A percentile compares a stretch with the other conserved stretches of the same genome.
These are phyloP conservation scores for Brachionus asplanchnoidis DNA, from an alignment of 1,140 invertebrate genomes.

Conservation along the genomic window DNA sequence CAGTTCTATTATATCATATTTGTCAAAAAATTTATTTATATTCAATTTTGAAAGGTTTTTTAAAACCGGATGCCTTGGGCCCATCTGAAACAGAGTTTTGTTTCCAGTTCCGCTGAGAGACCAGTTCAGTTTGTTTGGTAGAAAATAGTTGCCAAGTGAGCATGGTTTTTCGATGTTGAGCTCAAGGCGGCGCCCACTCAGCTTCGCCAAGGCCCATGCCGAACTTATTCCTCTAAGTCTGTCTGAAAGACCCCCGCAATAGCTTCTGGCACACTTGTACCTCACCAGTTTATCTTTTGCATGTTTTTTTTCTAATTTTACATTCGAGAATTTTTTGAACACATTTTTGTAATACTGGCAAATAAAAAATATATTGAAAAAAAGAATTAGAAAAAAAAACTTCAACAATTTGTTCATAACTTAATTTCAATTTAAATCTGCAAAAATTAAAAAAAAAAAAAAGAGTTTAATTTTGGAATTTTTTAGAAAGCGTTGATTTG, in stretches of 20 bases:
- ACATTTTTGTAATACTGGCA: neutral
- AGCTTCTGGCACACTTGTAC: neutral
- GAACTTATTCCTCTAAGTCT: neutral
- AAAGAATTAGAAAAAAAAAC: neutral
- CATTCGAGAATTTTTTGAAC: neutral
- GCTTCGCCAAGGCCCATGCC: neutral
- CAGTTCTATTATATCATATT: neutral
- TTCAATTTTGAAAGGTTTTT: neutral
- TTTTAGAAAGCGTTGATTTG: no score
- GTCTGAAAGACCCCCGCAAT: neutral
- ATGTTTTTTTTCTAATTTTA: neutral
- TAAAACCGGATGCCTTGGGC: neutral
- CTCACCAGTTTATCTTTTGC: neutral
- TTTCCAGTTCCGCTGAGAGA: neutral
- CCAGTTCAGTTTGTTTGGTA: neutral
- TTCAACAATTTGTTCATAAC: no score
- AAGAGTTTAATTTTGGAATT: no score
- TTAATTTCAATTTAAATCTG: no score
- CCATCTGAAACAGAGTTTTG: neutral
- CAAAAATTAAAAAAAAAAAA: no score
- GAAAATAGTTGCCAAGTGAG: neutral
- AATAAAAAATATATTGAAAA: neutral
- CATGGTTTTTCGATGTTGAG: neutral
- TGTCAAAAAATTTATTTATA: neutral
- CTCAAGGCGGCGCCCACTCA: neutral